phyloP scores from a whole-genome alignment of 2,888 invertebrate genomes.

The Cheiracanthium punctorium region DNA sequence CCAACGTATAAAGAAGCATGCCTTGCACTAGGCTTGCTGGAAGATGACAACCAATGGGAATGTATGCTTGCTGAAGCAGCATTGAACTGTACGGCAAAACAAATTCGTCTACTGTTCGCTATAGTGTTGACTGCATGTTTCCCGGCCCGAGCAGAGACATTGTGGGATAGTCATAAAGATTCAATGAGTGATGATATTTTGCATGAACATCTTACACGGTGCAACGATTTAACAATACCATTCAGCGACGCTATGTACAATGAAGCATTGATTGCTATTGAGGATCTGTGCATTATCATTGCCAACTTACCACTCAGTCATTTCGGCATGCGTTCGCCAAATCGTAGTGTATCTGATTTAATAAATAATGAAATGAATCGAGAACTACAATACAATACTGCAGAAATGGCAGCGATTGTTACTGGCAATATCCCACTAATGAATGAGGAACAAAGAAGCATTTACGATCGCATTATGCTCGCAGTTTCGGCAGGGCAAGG shows the following conservation, averaged over 20 bases:
- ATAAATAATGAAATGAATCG: background rate
- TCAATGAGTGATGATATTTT: constrained; percentile 33
- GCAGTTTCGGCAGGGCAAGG: background rate
- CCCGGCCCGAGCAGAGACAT: background rate
- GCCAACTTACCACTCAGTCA: background rate
- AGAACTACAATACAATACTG: constrained; percentile 2
- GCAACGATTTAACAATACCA: constrained; percentile 34
- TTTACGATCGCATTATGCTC: background rate
- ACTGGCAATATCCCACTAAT: constrained; percentile 20
- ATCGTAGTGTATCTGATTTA: background rate
- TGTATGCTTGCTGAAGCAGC: constrained; percentile 39
- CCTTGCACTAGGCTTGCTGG: constrained; percentile 35
- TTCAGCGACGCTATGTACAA: constrained; percentile 21
- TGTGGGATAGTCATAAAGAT: constrained; percentile 11
- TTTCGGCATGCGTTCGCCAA: background rate
- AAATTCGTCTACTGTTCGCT: constrained; percentile 36
- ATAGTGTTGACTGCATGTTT: constrained; percentile 38
- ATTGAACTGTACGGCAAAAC: constrained; percentile 24
- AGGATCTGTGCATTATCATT: constrained; percentile 22
- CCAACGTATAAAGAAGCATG: no score
- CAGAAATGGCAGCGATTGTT: constrained; percentile 27
- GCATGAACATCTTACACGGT: constrained; percentile 35
- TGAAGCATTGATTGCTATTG: constrained; percentile 33
- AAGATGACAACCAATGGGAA: constrained; percentile 38
- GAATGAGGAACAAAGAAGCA: constrained; percentile 5